Conservation (phyloP, 1,140 invertebrate genomes). For the Arion vulgaris region DNA sequence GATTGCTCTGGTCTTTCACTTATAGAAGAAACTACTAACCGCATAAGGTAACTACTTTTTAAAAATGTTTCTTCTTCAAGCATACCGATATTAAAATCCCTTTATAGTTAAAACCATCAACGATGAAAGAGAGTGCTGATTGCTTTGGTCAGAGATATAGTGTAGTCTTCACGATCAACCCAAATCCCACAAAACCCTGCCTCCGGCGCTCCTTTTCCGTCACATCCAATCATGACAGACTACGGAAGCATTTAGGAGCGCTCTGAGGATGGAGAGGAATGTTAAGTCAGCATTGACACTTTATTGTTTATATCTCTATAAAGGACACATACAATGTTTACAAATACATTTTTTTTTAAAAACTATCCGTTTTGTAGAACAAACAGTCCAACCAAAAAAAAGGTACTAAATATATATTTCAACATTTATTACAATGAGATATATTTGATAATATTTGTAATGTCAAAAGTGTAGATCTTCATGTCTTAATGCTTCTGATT, state of each 20-base stretch:
- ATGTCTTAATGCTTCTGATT: too few species aligned
- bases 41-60: background rate
- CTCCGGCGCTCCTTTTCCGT: background rate
- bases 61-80: background rate
- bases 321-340: too few species aligned
- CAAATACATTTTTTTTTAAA: too few species aligned
- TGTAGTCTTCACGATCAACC: background rate
- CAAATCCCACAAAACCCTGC: background rate
- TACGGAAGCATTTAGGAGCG: slow-evolving; percentile 1
- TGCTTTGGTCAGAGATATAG: background rate
- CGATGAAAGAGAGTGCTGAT: background rate
- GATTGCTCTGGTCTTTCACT: too few species aligned
- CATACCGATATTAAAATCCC: background rate
- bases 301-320: background rate
- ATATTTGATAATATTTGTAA: too few species aligned
- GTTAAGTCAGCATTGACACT: background rate
- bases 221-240: slow-evolving; percentile 5
- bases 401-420: too few species aligned
- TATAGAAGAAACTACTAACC: too few species aligned
- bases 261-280: slow-evolving; percentile 21
- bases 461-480: too few species aligned
- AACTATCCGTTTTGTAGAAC: too few species aligned
- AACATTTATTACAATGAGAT: too few species aligned
- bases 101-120: background rate
- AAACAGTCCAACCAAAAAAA: too few species aligned